Base-by-base conservation (phyloP, 2,113 vertebrate species). In the Steatornis caripensis region DNA sequence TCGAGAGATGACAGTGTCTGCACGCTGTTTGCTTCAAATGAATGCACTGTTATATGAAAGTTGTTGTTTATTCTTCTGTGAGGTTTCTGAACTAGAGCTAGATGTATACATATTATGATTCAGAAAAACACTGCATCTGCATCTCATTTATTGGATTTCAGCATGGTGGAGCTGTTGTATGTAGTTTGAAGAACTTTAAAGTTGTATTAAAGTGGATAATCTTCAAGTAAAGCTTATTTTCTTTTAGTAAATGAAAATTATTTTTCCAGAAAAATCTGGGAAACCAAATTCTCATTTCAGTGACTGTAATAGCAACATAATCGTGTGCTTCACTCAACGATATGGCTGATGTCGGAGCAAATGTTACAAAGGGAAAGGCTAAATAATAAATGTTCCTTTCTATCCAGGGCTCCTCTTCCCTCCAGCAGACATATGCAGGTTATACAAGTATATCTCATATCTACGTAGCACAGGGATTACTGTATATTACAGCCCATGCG, bases 41-140 rank as follows among this genome's bases (percentile, higher is more conserved):
- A 92, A 69, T 54, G 39, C 19, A 15, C 66, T 91, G 20, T 55
- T 94, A 61, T 84, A 83, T 93, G 57, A 36, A 90, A 78, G 43
- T 11, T 94, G n/a, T 53, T 76, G 34, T 91, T 91, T 90, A 64
- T 93, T 93, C 60, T 81, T 96, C 75, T 53, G 32, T 66, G 66
- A 34, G 22, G 91, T 86, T 83, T 82, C 61, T 93, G 75, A 66
- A 48, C 54, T 46, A 72, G 53, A 79, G 57, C 13, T 87, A 82
- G 57, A 37, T 81, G 84, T 87, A 54, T 94, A 45, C 0, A 0
- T 88, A 32, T 71, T 80, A 48, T 20, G 51, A 34, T 89, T 98
- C 36, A 89, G 72, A 81, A 89, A 90, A 95, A 46, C 30, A 53
- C 24, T 1, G 0, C 41, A 20, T 29, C 39, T 88, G 16, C 16